Evolutionary conservation across 2,113 vertebrate species (phyloP), one percentile per base, ranked within the genome.

Genomic region (Microcebus tavaratra): DNA sequence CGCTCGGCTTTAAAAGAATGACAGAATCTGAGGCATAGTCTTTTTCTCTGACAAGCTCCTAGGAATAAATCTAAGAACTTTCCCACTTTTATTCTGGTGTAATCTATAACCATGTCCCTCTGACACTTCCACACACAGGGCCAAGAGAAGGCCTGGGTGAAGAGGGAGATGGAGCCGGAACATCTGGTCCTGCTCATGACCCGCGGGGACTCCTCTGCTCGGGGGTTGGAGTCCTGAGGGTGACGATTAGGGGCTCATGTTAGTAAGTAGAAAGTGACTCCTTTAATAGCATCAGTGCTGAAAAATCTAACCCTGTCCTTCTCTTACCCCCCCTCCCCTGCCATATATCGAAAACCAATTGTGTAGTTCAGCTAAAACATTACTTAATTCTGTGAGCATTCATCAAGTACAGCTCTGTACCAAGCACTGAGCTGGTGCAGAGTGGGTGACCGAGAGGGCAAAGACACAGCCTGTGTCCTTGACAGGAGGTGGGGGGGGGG

Each of bases 21-120:
- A 59, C 81, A 90, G 34, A 75, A 85, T 75, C 48, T 63, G 59
- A 86, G 29, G 25, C 11, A 87, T 57, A 67, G n/a, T 31, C 55
- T 79, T 50, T 91, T 96, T 87, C 79, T 96, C 61, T 89, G 20
- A 79, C 11, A 93, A 85, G 5, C 4, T 45, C 13, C 34, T 85
- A 70, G 81, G n/a, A 90, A 92, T 76, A 92, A 87, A 75, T 57
- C 39, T 73, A 78, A 95, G 72, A 29, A 36, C 23, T 91, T 85
- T 76, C 39, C 21, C 15, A 48, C 36, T 82, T 93, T 88, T 68
- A 96, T 76, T 84, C 80, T 94, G 61, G 11, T 72, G 8, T 53
- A 68, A 84, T 83, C 70, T 73, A 48, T 17, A 65, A 57, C 14
- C 8, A 79, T 45, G 70, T 36, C 21, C 79, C 29, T 70, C 72